Evolutionary conservation across 2,113 vertebrate genomes (phyloP).

Genomic region (Notarius lentiginosus): DNA sequence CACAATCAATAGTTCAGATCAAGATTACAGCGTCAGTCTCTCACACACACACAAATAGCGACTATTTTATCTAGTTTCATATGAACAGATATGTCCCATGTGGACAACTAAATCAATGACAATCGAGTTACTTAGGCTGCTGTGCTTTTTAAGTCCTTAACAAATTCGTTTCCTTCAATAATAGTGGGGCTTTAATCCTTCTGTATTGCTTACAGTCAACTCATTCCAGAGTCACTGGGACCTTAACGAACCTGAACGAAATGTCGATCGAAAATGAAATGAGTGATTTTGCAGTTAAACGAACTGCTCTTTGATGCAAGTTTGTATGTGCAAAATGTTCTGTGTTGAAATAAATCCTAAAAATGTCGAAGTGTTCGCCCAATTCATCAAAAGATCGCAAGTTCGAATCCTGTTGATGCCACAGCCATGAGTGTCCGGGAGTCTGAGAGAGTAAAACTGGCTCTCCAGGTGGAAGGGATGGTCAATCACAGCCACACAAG

Average conservation of each 20-base stretch:
- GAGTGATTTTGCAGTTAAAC: not conserved
- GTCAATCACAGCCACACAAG: not conserved
- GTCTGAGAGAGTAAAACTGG: not conserved
- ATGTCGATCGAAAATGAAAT: not conserved
- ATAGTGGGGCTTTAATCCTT: not conserved
- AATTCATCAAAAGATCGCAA: not conserved
- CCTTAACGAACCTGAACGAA: not conserved
- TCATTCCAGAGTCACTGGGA: not conserved
- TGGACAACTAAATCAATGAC: not conserved
- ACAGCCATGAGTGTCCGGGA: not conserved
- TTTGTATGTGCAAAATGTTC: not conserved
- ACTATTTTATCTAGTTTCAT: not conserved
- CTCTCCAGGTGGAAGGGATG: not conserved
- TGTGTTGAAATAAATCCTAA: not conserved
- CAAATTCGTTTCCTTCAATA: not conserved
- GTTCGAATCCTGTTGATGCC: not conserved
- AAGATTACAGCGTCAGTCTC: conserved; percentile 17
- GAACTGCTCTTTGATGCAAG: not conserved
- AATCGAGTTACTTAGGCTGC: not conserved
- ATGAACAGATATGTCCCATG: conserved; percentile 2
- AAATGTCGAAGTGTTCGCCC: not conserved
- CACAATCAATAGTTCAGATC: conserved; percentile 34
- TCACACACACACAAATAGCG: too few relatives aligned
- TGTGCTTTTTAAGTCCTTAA: not conserved
- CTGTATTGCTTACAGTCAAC: not conserved